Evolutionary conservation across 2,888 invertebrate species (phyloP), one percentile per base, ranked within the genome.

Genomic region (Megastigmus dorsalis): DNA sequence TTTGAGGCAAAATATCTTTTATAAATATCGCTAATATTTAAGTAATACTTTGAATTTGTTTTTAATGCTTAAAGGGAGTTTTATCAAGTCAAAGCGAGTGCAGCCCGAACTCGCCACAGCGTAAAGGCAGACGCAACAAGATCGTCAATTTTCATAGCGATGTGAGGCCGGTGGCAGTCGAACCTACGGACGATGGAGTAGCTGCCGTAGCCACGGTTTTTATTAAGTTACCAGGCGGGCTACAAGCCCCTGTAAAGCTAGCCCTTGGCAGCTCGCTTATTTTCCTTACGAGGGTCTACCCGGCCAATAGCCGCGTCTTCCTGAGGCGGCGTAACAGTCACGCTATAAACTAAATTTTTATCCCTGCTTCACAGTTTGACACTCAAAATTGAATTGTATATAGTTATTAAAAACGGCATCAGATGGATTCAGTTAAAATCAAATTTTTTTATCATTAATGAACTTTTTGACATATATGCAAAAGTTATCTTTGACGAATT

Each of bases 171-270:
- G 92, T 97, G 70, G 97, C 97, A 48, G 93, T 97, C 65, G 98
- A 98, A 88, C 96, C 97, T 23, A 96, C 96, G 0, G 93, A 92
- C 72, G 97, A 97, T 89, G 95, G 94, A 38, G 90, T 95, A 48
- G 96, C 97, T 13, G 97, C 96, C n/a, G 95, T 98, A 62, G 95
- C 95, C 70, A 95, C 97, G 0, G 94, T 97, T 52, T 93, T 98
- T 83, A 93, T 98, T 75, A 94, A 95, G 86, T 89, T 97, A 80
- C 97, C 98, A 0, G 97, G 97, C 38, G 96, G 95, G 1, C 90
- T 91, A 36, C 91, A 92, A 79, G 95, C 95, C 54, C 94, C 95
- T 0, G 93, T 94, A 30, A 93, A 94, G 80, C 89, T 96, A 80
- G 94, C 95, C 36, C 89, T 96, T 73, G 96, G 93, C 60, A 96